Base-by-base conservation (phyloP, 2,888 invertebrate genomes). In the Aspidiotus rigidus region DNA sequence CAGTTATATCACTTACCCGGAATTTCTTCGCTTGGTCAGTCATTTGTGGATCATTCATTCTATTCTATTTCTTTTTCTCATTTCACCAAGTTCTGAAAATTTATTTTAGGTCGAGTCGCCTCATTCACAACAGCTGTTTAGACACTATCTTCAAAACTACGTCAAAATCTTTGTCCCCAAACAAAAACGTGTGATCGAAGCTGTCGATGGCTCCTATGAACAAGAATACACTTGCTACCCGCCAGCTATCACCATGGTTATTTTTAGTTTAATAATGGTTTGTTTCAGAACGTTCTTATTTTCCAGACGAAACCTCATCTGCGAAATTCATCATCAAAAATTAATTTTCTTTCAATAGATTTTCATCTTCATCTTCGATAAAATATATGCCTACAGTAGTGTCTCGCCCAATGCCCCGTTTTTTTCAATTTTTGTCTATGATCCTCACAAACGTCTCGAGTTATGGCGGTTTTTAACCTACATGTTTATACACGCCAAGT, bases 401-500 rank as follows among this genome's bases (percentile, higher is more conserved):
- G 64, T 72, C 17, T 70, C 70, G 53, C 57, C 62, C 40, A 64
- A 61, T 42, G 92, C 94, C 0, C 90, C 93, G 0, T 85, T 89
- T 49, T 88, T 91, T 9, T 85, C 85, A 66, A 78, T 88, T 5
- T 86, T 95, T 73, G 92, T 97, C 73, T 96, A 94, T 79, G 87
- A 92, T 80, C 97, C 97, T 0, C 82, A 85, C 71, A 85, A 86
- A 75, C 83, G 96, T 72, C 83, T 86, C 69, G 90, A 99, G 80
- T 88, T 87, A 0, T 99, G 98, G 98, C 82, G 98, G 75, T 98
- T 87, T 78, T 75, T 95, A 62, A 89, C 92, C 0, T 99, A 99
- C 77, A 96, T 96, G 93, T 87, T 97, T 77, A 92, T 97, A 39
- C 97, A 97, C 79, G 89, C 93, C 72, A 94, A 94, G 89, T 90